Base-by-base conservation (phyloP, 2,797 vertebrate genomes). In the Furcifer pardalis region DNA sequence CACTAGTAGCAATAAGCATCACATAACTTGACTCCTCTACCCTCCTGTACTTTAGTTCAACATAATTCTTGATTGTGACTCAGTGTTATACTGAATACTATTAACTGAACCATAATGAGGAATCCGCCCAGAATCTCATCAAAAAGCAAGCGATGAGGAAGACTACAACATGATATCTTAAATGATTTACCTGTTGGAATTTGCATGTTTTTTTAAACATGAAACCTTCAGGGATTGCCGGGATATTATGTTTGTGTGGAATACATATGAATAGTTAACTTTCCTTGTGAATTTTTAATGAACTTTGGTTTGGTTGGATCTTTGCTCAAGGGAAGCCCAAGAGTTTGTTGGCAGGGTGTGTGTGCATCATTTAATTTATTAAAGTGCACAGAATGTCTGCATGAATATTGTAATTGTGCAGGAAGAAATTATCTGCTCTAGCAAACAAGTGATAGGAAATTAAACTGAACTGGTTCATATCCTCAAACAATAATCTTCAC, bases 121-220 rank as follows among this genome's bases (percentile, higher is more conserved):
- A 40, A 15, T 63, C 42, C 8, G 15, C 68, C 32, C 32, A 75
- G 46, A 80, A 44, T 6, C 15, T 76, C 63, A 81, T 59, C 49
- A 35, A 23, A 23, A 75, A 75, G 7, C 21, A 75, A 66, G 40
- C 49, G 15, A 5, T 21, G n/a, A 66, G 23, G 44, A 42, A 13
- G 5, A 52, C 25, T 52, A 56, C 30, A 8, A n/a, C 44, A 49
- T 42, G 46, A 25, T 27, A 44, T 27, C 35, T 49, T 40, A 32
- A 80, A 75, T 59, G 12, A n/a, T 73, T 49, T 74, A 32, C 7
- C 0, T 30, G 44, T 27, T 32, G 77, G 83, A 40, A 65, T 17
- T 3, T 19, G 80, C 17, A 44, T 2, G n/a, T n/a, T 60, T 87
- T 89, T 77, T 37, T 85, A 32, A 77, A 91, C 85, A 12, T 79